Evolutionary conservation across 2,888 invertebrate genomes (phyloP), one percentile per base, ranked within the genome.

Genomic region (Alloscopus bannaensis): DNA sequence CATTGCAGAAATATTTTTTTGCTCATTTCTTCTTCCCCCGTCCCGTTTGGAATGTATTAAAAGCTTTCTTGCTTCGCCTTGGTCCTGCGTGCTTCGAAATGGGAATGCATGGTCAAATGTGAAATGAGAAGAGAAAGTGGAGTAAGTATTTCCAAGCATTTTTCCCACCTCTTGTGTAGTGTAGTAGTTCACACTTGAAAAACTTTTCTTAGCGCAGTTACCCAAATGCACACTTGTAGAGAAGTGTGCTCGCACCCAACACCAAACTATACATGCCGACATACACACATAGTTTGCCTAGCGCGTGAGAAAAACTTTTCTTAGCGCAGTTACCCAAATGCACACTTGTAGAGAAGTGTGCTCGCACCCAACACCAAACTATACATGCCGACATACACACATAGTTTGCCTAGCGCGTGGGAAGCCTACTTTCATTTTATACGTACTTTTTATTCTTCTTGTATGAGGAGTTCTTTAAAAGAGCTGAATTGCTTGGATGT

Each of bases 1-100:
- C 66, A 66, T 52, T 66, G 66, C 66, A 29, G 28, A 66, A 66
- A 50, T 52, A 29, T 52, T 29, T 50, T 36, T n/a, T 29, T 24
- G 28, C 29, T 26, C 24, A 28, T 22, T 42, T 42, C 6, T 29
- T 50, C 20, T n/a, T 29, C 42, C 13, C 29, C n/a, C 24, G 20
- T 22, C 62, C 64, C 6, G 4, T 26, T 47, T 26, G 64, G 29
- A 65, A 28, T 65, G 24, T 28, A 28, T n/a, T 65, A 65, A 47
- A 65, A 65, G 64, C 47, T 28, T 65, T 65, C 45, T 36, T 36
- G 36, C 36, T 36, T 13, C 36, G 8, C 36, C 36, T 36, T 36
- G 36, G 36, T 36, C 13, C 36, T 13, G n/a, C 36, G 13, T 8
- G 13, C 36, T 36, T 13, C 13, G 8, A 36, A 36, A 13, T 36